These are phyloP conservation scores for Calypte anna DNA, from an alignment of 2,113 vertebrate genomes.

Conservation along the genomic window DNA sequence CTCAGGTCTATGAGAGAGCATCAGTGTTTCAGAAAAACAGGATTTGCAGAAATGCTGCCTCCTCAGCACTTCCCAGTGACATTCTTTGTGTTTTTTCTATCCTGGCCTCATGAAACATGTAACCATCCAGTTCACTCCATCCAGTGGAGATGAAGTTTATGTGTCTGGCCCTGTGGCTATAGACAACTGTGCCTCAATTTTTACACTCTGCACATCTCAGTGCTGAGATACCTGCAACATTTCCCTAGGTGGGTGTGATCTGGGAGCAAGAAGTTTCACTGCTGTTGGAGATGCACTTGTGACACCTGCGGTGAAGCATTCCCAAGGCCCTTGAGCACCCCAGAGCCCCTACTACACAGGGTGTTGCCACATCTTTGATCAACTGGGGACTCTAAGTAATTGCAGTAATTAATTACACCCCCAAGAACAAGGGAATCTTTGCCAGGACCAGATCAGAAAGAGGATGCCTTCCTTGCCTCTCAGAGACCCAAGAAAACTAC, in stretches of 20 bases:
- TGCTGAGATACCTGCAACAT: neutral
- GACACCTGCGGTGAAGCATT: neutral
- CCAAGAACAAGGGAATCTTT: neutral
- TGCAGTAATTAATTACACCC: neutral
- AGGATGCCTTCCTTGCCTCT: neutral
- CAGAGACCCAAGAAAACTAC: neutral
- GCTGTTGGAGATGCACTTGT: neutral
- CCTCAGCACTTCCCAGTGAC: neutral
- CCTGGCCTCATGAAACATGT: neutral
- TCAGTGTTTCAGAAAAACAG: neutral
- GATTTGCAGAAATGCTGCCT: neutral
- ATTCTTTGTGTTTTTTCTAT: neutral
- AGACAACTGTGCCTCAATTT: neutral
- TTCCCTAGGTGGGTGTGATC: neutral
- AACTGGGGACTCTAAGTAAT: neutral
- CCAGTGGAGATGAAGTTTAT: neutral
- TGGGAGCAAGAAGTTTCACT: neutral
- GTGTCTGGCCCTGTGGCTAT: neutral
- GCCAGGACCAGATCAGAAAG: neutral
- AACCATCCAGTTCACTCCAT: neutral
- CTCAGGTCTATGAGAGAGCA: neutral
- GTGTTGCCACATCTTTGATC: neutral
- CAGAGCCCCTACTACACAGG: neutral
- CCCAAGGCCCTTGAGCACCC: accelerated
- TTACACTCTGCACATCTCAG: neutral